Percentiles rank a stretch among this genome's conserved stretches.
Evolutionary conservation across 2,888 invertebrate species (phyloP).

Genomic region (Azorinus chamasolen): DNA sequence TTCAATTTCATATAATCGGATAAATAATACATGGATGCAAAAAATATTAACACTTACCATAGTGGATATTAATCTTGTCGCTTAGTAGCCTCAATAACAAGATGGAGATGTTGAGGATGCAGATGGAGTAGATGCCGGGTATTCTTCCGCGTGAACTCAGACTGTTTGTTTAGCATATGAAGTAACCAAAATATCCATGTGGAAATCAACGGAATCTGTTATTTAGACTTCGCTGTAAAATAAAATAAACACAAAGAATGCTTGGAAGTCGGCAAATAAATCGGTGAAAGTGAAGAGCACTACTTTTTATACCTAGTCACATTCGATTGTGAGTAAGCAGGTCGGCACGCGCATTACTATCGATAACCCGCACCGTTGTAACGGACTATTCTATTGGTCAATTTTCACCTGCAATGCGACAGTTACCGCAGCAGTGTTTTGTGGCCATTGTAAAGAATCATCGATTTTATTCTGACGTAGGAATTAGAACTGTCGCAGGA

Average conservation of each 20-base stretch:
- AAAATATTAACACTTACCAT: constrained; percentile 15
- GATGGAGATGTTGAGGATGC: constrained; percentile 25
- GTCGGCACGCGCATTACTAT: constrained; percentile 9
- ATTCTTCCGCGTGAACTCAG: constrained; percentile 9
- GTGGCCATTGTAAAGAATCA: constrained; percentile 8
- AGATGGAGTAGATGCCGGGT: constrained; percentile 27
- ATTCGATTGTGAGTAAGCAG: constrained; percentile 10
- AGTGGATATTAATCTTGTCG: constrained; percentile 13
- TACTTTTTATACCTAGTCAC: constrained; percentile 8
- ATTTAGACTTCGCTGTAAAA: too few species aligned
- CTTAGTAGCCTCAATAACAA: background rate
- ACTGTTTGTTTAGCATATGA: too few species aligned
- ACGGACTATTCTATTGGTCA: constrained; percentile 64
- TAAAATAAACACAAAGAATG: too few species aligned
- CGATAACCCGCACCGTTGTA: constrained; percentile 35
- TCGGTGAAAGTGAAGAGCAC: constrained; percentile 7
- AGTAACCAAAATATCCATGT: too few species aligned
- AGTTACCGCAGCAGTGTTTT: constrained; percentile 88
- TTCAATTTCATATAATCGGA: background rate
- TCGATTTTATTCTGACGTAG: constrained; percentile 18
- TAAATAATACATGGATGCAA: constrained; percentile 1
- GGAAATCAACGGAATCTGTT: too few species aligned
- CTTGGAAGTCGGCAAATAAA: too few species aligned
- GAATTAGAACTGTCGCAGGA: constrained; percentile 18
- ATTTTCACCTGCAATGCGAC: constrained; percentile 72